Evolutionary conservation across 2,888 invertebrate species (phyloP).

Genomic region (Diogma glabrata): DNA sequence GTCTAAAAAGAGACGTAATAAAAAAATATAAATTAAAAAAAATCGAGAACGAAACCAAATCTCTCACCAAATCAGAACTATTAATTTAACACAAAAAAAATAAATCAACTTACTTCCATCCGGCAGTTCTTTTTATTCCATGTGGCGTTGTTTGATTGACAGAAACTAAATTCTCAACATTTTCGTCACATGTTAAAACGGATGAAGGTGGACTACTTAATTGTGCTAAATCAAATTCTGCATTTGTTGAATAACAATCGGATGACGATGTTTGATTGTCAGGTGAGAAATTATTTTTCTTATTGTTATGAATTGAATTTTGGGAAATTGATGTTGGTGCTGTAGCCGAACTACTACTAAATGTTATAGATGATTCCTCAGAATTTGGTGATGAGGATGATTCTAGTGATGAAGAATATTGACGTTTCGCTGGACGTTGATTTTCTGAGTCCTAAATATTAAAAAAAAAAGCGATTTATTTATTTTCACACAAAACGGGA

Average conservation of each 20-base stretch:
- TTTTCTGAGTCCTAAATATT: conserved; percentile 4
- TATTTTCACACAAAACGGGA: no score
- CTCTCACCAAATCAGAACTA: not conserved
- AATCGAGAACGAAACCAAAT: not conserved
- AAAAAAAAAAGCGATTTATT: not conserved
- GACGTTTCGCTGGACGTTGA: conserved; percentile 9
- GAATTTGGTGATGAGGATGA: not conserved
- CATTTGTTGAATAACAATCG: conserved; percentile 2
- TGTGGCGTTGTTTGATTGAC: conserved; percentile 2
- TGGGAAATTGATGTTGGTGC: not conserved
- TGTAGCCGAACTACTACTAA: not conserved
- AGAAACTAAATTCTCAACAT: not conserved
- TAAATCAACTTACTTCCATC: not conserved
- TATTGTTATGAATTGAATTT: no score
- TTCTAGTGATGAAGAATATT: not conserved
- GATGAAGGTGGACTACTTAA: conserved; percentile 1
- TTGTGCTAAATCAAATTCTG: conserved; percentile 1
- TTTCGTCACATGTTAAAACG: not conserved
- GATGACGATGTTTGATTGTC: no score
- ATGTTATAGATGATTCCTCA: not conserved
- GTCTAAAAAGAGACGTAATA: conserved; percentile 16
- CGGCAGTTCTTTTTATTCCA: conserved; percentile 2
- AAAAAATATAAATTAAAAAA: not conserved
- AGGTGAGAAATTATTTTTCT: no score
- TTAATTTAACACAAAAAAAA: not conserved